Evolutionary conservation across 2,888 invertebrate species (phyloP).

Genomic region (Acrocyrtus sp.): DNA sequence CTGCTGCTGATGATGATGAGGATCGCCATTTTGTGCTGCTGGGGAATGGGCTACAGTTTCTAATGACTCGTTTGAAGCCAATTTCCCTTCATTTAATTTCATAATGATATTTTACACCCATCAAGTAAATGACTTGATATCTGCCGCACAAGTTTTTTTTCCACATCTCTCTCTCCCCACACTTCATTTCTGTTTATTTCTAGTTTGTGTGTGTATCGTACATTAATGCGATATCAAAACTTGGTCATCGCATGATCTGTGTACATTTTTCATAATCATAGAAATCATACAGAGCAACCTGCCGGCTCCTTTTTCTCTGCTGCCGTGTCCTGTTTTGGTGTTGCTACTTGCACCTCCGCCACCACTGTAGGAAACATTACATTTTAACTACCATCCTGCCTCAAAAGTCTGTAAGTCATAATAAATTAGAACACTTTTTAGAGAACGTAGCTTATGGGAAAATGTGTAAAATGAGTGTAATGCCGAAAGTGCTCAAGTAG

Average conservation of each 20-base stretch:
- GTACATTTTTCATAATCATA: conserved; percentile 52
- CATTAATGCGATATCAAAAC: conserved; percentile 25
- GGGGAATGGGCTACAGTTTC: conserved; percentile 10
- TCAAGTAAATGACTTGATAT: conserved; percentile 7
- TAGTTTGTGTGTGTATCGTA: too few species aligned
- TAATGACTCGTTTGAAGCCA: conserved; percentile 3
- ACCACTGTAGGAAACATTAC: neutral
- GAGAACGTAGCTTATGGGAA: neutral
- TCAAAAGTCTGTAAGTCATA: neutral
- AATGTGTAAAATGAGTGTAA: too few species aligned
- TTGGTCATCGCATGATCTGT: conserved; percentile 52
- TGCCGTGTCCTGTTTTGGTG: neutral
- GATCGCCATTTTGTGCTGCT: neutral
- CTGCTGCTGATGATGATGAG: neutral
- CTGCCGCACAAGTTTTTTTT: conserved; percentile 3
- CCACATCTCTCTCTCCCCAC: neutral
- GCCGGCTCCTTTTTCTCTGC: conserved; percentile 33
- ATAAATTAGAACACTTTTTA: too few species aligned
- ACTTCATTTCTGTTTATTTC: conserved; percentile 5
- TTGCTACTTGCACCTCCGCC: neutral
- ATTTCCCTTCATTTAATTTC: conserved; percentile 34
- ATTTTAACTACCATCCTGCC: neutral
- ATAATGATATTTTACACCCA: conserved; percentile 36
- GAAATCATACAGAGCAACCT: too few species aligned
- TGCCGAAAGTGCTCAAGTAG: too few species aligned